phyloP scores from a whole-genome alignment of 2,113 vertebrate genomes.

The Micromys minutus region DNA sequence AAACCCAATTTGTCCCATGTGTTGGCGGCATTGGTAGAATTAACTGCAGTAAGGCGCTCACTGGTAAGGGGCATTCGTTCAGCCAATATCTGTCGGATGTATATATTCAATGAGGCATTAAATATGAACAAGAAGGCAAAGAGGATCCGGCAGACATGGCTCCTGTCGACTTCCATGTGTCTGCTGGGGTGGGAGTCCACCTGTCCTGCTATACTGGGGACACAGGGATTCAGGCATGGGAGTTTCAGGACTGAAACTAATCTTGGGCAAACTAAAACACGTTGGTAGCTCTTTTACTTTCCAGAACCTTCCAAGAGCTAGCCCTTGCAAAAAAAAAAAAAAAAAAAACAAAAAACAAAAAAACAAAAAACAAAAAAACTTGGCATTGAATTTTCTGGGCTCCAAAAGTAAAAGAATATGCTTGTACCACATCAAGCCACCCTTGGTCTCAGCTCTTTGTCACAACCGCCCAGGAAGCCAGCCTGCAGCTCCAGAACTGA shows the following conservation, averaged over 20 bases:
- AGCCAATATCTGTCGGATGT: not conserved
- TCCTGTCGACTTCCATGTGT: not conserved
- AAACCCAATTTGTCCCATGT: not conserved
- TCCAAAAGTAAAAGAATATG: not conserved
- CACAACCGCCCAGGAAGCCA: not conserved
- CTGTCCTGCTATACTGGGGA: not conserved
- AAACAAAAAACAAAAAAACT: too few relatives aligned
- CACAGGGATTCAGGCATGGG: fast-evolving
- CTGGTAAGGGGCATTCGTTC: not conserved
- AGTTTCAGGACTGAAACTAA: not conserved
- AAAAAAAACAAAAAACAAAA: too few relatives aligned
- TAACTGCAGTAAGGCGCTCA: not conserved
- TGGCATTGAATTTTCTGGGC: too few relatives aligned
- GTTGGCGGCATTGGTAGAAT: not conserved
- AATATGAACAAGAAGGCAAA: fast-evolving
- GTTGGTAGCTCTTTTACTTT: not conserved
- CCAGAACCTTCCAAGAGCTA: not conserved
- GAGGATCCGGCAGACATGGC: not conserved
- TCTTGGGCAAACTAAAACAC: not conserved
- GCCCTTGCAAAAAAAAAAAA: not conserved
- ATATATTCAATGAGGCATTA: fast-evolving
- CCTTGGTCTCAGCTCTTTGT: not conserved
- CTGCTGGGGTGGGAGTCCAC: not conserved
- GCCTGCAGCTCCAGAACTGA: not conserved
- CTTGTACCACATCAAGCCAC: not conserved